A percentile compares a stretch with the other conserved stretches of the same genome.
Evolutionary conservation across 2,113 vertebrate species (phyloP).

Genomic region (Asarcornis scutulata): DNA sequence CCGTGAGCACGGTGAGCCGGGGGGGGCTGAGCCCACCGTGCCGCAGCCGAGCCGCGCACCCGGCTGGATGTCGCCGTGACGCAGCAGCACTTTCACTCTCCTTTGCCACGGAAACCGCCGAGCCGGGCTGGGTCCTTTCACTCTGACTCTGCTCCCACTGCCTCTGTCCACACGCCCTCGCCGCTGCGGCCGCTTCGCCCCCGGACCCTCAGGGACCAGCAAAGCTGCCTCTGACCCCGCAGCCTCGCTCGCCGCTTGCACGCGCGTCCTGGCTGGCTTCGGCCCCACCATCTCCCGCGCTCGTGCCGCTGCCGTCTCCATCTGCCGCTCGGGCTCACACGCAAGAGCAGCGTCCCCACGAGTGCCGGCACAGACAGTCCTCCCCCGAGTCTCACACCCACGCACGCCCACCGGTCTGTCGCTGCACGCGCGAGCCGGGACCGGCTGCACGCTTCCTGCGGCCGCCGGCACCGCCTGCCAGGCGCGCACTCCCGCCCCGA

Average conservation of each 20-base stretch:
- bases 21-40: neutral
- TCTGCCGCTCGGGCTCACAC: accelerated
- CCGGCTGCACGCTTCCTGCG: neutral
- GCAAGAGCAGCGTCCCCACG: accelerated
- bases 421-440: neutral
- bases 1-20: too few relatives aligned
- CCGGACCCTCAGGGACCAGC: neutral
- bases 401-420: too few relatives aligned
- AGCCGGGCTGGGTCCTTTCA: neutral
- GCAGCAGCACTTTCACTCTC: slow-evolving; percentile 28
- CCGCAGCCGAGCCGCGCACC: accelerated
- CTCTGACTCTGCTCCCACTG: neutral
- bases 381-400: neutral
- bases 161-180: too few relatives aligned
- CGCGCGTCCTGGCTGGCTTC: too few relatives aligned
- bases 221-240: neutral
- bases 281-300: accelerated
- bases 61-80: neutral
- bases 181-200: neutral
- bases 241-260: neutral
- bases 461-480: neutral
- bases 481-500: neutral
- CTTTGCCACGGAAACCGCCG: neutral
- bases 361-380: neutral
- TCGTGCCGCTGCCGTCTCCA: accelerated